Percentiles rank a stretch among this genome's conserved stretches.
These are phyloP conservation scores for Furnarius figulus DNA, from an alignment of 2,113 vertebrate genomes.

Conservation along the genomic window DNA sequence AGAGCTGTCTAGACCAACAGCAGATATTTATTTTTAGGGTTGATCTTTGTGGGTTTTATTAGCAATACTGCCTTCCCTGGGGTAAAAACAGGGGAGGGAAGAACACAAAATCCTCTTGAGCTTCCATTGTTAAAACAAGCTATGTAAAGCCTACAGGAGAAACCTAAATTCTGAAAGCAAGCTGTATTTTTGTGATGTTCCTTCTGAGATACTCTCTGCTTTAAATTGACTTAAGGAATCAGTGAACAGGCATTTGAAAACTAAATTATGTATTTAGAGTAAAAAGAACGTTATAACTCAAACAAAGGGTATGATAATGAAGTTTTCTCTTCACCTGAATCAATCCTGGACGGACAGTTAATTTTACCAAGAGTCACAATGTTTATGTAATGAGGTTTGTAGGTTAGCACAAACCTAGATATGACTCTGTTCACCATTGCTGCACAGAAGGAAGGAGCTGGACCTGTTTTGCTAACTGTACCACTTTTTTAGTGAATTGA, in stretches of 20 bases:
- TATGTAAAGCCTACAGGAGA: neutral
- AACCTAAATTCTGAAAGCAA: neutral
- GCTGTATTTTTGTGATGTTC: neutral
- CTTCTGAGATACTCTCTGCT: neutral
- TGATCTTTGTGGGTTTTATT: slow-evolving; percentile 51
- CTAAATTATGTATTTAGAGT: neutral
- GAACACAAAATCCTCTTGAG: slow-evolving; percentile 14
- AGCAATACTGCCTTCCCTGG: slow-evolving; percentile 11
- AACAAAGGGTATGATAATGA: neutral
- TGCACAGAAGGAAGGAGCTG: neutral
- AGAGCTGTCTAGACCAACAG: slow-evolving; percentile 43
- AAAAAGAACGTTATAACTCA: neutral
- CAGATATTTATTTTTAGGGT: slow-evolving; percentile 58
- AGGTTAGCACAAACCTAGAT: neutral
- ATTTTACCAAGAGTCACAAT: neutral
- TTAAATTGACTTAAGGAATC: neutral
- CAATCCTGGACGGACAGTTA: neutral
- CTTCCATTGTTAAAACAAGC: slow-evolving; percentile 21
- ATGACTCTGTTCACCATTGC: neutral
- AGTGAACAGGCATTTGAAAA: neutral
- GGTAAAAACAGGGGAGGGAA: slow-evolving; percentile 7
- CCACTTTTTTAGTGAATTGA: neutral
- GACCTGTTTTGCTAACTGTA: neutral
- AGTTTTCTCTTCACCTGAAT: neutral
- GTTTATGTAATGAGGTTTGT: neutral